These are phyloP conservation scores for Sialis fuliginosa DNA, from an alignment of 2,888 invertebrate species.

Conservation along the genomic window DNA sequence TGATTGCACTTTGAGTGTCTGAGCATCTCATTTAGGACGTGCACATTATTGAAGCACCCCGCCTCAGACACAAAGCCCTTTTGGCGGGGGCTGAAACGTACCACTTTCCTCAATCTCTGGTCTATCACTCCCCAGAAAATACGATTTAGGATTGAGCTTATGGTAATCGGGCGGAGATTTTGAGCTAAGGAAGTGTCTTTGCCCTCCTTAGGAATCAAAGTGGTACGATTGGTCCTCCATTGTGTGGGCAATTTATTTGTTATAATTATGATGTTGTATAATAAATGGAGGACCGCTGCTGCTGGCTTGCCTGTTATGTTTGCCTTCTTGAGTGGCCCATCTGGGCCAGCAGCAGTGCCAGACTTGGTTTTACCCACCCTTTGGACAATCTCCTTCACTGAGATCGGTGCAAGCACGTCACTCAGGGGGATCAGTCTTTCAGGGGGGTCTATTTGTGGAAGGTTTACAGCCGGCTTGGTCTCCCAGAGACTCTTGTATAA, in stretches of 20 bases:
- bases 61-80: constrained; percentile 12
- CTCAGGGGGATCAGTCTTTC: not conserved
- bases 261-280: not conserved
- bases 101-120: constrained; percentile 3
- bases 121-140: constrained; percentile 10
- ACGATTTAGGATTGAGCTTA: constrained; percentile 10
- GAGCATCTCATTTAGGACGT: not conserved
- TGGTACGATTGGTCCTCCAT: constrained; percentile 11
- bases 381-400: not conserved
- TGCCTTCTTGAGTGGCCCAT: not conserved
- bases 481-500: not conserved
- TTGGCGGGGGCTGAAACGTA: constrained; percentile 6
- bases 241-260: constrained; percentile 1
- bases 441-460: not conserved
- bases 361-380: not conserved
- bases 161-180: constrained; percentile 13
- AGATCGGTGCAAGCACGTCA: not conserved
- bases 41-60: constrained; percentile 7
- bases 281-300: not conserved
- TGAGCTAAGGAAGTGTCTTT: constrained; percentile 10
- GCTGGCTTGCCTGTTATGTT: not conserved
- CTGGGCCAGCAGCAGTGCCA: not conserved
- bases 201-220: constrained; percentile 11
- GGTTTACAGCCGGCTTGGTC: not conserved
- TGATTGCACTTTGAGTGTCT: not conserved